Percentiles rank a stretch among this genome's conserved stretches.
Conservation (phyloP, 2,797 vertebrate genomes). For the Onychomys torridus region DNA sequence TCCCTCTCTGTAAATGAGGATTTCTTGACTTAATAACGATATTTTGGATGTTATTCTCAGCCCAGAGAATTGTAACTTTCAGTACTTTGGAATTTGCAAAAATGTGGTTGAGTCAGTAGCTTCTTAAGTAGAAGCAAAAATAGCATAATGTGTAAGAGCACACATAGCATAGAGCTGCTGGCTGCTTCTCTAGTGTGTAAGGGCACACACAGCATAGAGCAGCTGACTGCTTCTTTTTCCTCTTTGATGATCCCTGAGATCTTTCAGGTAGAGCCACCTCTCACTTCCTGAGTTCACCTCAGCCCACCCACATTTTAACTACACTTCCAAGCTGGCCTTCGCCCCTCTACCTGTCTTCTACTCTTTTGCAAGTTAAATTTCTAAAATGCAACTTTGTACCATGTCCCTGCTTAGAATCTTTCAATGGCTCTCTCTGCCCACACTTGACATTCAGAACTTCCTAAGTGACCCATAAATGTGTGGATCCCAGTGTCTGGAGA, state of each 20-base stretch:
- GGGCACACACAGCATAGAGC: no score
- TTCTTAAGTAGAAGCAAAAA: slow-evolving; percentile 40
- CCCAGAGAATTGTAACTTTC: slow-evolving; percentile 23
- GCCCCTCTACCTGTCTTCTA: background rate
- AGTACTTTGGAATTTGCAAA: slow-evolving; percentile 43
- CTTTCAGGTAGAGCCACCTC: background rate
- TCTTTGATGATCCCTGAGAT: background rate
- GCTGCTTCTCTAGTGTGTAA: no score
- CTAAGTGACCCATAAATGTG: background rate
- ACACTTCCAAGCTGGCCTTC: background rate
- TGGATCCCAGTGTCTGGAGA: background rate
- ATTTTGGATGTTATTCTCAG: slow-evolving; percentile 38
- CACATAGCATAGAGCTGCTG: background rate
- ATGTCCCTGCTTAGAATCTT: slow-evolving; percentile 1
- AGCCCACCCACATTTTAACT: background rate
- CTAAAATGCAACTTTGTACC: background rate
- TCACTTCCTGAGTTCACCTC: background rate
- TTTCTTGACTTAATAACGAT: slow-evolving; percentile 52
- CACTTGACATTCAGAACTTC: background rate
- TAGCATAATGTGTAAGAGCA: background rate
- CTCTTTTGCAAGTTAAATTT: slow-evolving; percentile 32
- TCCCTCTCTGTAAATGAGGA: background rate
- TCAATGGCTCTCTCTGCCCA: background rate
- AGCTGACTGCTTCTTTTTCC: background rate
- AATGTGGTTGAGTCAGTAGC: slow-evolving; percentile 1